Evolutionary conservation across 1,140 invertebrate species (phyloP), one percentile per base, ranked within the genome.

Genomic region (Mizuhopecten yessoensis): DNA sequence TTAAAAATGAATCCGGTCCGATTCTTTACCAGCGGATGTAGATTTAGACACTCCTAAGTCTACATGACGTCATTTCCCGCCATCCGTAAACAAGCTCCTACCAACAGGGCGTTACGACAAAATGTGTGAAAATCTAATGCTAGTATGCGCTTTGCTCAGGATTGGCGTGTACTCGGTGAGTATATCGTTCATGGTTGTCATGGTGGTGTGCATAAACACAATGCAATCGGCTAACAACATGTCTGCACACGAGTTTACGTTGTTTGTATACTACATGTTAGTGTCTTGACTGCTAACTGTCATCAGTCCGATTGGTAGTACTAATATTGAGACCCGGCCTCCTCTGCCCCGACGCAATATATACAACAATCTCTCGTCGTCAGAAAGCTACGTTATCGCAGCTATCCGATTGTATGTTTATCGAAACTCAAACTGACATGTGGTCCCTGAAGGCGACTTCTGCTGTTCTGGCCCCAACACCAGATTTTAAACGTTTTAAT

Each of bases 81-180:
- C 57, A 75, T 75, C 17, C 57, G 57, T 75, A 75, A 75, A 75
- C 57, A 75, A 75, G 57, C n/a, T 29, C 57, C 57, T 75, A 11
- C 57, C 57, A 75, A 75, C 57, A 75, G n/a, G 57, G 57, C 17
- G n/a, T 75, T 75, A 23, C 11, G 11, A 75, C 23, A 75, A 23
- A 33, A 95, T 95, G 94, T 95, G 94, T 90, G 93, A 94, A 91
- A 94, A 94, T 89, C 75, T 95, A 0, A 91, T 93, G 86, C 89
- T 95, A 75, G 33, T 94, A 36, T 94, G 93, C 92, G 94, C 94
- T 42, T 89, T 95, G 9, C 93, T 94, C 45, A 90, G 94, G 49
- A 94, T 95, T 29, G 93, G 92, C 20, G 89, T 95, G 39, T 95
- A 95, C 88, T 92, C 94, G 86, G 94, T 95, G 91, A 94, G 92